phyloP scores from a whole-genome alignment of 2,113 vertebrate species.

The Corythornis vintsioides region DNA sequence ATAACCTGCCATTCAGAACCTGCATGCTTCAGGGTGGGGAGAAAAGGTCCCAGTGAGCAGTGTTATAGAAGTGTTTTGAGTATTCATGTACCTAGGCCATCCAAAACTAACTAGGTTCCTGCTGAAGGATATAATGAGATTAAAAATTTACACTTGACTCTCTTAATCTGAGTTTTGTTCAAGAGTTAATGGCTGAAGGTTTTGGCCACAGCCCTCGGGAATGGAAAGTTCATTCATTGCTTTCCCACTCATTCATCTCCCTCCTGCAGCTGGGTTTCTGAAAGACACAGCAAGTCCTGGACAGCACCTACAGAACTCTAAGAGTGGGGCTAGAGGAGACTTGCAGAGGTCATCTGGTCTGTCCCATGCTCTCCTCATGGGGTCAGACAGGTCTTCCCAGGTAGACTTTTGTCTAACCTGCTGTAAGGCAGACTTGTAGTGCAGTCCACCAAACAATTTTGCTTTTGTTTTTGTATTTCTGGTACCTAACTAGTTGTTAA shows the following conservation, averaged over 20 bases:
- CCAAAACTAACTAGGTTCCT: neutral
- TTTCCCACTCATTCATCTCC: neutral
- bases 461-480: neutral
- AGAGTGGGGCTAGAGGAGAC: neutral
- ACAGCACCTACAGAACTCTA: neutral
- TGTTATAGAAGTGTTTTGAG: neutral
- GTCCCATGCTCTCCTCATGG: neutral
- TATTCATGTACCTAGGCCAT: neutral
- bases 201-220: neutral
- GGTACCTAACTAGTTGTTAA: neutral
- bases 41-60: neutral
- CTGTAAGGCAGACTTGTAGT: neutral
- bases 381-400: neutral
- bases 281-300: neutral
- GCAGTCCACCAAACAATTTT: neutral
- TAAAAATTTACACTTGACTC: neutral
- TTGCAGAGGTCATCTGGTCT: neutral
- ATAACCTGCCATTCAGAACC: neutral
- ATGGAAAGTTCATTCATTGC: neutral
- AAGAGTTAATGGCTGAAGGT: neutral
- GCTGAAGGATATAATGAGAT: neutral
- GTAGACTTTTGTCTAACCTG: neutral
- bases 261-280: neutral
- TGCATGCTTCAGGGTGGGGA: neutral
- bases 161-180: neutral